Evolutionary conservation across 2,888 invertebrate species (phyloP).

Genomic region (Pammene aurita): DNA sequence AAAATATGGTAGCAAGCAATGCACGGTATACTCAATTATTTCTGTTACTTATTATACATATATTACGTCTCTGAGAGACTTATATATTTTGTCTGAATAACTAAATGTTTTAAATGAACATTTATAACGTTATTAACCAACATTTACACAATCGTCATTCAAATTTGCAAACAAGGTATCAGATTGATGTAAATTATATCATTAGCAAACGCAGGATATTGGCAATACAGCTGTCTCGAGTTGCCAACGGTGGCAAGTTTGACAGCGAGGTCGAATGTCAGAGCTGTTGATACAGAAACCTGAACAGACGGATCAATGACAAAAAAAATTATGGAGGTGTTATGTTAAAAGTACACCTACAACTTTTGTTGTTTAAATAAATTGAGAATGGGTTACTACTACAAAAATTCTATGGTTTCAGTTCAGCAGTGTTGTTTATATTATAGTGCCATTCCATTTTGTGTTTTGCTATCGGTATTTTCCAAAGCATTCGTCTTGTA

Average conservation of each 20-base stretch:
- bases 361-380: background rate
- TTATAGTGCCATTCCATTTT: no score
- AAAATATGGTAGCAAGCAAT: background rate
- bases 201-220: slow-evolving; percentile 28
- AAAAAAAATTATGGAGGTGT: slow-evolving; percentile 11
- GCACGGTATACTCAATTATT: no score
- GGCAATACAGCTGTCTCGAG: slow-evolving; percentile 21
- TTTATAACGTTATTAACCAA: background rate
- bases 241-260: slow-evolving; percentile 12
- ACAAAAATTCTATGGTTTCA: no score
- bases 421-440: no score
- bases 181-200: slow-evolving; percentile 26
- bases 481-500: no score
- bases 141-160: background rate
- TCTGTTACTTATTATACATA: no score
- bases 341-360: background rate
- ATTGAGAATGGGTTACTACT: background rate
- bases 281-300: slow-evolving; percentile 19
- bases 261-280: slow-evolving; percentile 25
- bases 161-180: slow-evolving; percentile 19
- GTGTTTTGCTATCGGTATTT: no score
- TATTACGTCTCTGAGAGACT: no score
- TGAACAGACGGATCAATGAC: slow-evolving; percentile 19
- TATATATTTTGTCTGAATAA: no score
- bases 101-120: no score